phyloP scores from a whole-genome alignment of 2,888 invertebrate species.

The Lucinisca nassula region DNA sequence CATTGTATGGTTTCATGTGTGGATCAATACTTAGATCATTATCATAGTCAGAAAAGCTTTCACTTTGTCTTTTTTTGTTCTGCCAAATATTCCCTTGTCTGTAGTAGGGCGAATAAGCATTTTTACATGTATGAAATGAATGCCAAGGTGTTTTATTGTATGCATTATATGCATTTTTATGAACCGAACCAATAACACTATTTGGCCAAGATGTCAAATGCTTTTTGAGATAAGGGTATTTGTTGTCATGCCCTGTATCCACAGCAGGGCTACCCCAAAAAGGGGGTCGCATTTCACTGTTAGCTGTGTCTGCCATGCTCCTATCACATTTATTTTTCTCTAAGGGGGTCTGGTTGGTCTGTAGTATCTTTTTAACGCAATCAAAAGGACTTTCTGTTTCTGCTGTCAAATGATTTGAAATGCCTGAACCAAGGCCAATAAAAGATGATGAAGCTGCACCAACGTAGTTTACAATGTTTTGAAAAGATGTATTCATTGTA shows the following conservation, averaged over 20 bases:
- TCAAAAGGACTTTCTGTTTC: neutral
- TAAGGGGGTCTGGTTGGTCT: neutral
- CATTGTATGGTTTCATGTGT: slow-evolving; percentile 57
- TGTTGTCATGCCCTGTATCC: neutral
- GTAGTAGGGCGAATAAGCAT: neutral
- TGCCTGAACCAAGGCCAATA: neutral
- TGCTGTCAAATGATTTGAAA: neutral
- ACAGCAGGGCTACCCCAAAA: neutral
- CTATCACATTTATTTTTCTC: neutral
- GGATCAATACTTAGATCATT: slow-evolving; percentile 20
- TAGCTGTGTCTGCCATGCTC: neutral
- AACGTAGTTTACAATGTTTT: neutral
- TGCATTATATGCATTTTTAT: neutral
- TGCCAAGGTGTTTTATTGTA: neutral
- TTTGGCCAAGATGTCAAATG: slow-evolving; percentile 7
- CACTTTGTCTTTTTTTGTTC: neutral
- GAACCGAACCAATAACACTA: slow-evolving; percentile 25
- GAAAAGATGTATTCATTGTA: neutral
- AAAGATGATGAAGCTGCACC: slow-evolving; percentile 4
- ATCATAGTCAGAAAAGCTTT: neutral
- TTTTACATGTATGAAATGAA: neutral
- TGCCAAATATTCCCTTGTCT: neutral
- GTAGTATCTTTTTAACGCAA: neutral
- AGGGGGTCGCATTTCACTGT: neutral
- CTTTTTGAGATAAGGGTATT: neutral